Evolutionary conservation across 2,888 invertebrate genomes (phyloP).

Genomic region (Tetrapedia diversipes): DNA sequence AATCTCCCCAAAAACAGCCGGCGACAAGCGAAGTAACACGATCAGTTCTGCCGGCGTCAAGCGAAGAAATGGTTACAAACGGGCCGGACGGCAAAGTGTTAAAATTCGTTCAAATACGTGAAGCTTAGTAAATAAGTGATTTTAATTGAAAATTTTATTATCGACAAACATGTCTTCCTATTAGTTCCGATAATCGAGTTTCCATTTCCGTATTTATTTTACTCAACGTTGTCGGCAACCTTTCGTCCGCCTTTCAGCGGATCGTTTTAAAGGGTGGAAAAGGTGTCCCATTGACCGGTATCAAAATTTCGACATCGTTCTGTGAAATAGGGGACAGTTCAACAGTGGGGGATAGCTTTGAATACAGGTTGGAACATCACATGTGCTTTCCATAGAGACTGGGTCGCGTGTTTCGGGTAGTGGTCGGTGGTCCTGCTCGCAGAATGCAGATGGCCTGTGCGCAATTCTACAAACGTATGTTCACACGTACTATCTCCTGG

Average conservation of each 20-base stretch:
- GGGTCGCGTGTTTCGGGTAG: slow-evolving; percentile 51
- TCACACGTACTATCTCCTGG: slow-evolving; percentile 20
- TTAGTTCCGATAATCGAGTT: too few species aligned
- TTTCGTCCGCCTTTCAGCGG: background rate
- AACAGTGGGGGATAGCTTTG: background rate
- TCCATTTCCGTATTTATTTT: too few species aligned
- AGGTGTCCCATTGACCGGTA: background rate
- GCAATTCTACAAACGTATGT: slow-evolving; percentile 65
- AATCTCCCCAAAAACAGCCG: too few species aligned
- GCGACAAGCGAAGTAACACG: too few species aligned
- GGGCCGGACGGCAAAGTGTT: too few species aligned
- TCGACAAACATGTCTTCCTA: too few species aligned
- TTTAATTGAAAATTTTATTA: too few species aligned
- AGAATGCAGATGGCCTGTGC: slow-evolving; percentile 67
- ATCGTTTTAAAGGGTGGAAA: background rate
- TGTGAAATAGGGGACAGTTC: background rate
- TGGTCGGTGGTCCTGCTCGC: slow-evolving; percentile 36
- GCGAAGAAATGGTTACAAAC: too few species aligned
- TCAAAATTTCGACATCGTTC: background rate
- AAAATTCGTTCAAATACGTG: too few species aligned
- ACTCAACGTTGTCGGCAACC: too few species aligned
- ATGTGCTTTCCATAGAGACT: slow-evolving; percentile 12
- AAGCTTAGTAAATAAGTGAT: too few species aligned
- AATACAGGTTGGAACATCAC: slow-evolving; percentile 22
- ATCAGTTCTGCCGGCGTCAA: too few species aligned